Percentiles rank a stretch among this genome's conserved stretches.
These are phyloP conservation scores for Prunella himalayana DNA, from an alignment of 2,113 vertebrate genomes.

Conservation along the genomic window DNA sequence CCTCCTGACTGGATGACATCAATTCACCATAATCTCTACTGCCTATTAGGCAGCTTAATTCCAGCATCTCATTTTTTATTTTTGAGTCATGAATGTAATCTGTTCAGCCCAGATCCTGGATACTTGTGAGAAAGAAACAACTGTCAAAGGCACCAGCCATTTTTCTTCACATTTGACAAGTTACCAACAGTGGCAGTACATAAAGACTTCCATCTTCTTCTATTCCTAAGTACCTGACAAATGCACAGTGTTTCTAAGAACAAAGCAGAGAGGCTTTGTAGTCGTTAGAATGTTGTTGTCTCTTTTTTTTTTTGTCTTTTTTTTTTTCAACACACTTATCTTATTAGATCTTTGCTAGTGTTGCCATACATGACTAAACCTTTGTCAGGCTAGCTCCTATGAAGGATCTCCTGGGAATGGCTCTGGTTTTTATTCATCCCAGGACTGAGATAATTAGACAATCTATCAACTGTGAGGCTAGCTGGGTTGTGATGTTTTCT, in stretches of 20 bases:
- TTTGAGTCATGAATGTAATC: constrained; percentile 26
- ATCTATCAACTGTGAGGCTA: constrained; percentile 54
- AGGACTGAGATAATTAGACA: constrained; percentile 63
- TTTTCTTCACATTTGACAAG: constrained; percentile 20
- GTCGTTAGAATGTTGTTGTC: background rate
- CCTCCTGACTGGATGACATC: background rate
- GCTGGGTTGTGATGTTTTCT: constrained; percentile 3
- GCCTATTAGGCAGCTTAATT: constrained; percentile 12
- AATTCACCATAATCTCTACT: constrained; percentile 7
- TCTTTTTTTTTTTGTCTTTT: background rate
- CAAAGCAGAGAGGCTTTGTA: background rate
- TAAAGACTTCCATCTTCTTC: constrained; percentile 27
- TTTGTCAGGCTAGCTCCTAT: constrained; percentile 36
- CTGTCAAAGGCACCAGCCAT: background rate
- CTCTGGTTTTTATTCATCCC: constrained; percentile 36
- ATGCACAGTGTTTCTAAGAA: background rate
- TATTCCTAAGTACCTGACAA: constrained; percentile 8
- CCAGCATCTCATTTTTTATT: constrained; percentile 6
- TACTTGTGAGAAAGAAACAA: constrained; percentile 30
- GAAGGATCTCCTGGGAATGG: constrained; percentile 3
- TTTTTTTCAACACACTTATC: background rate
- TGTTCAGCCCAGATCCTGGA: constrained; percentile 4
- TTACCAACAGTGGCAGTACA: background rate
- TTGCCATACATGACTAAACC: constrained; percentile 45
- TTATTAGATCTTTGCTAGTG: constrained; percentile 23